phyloP scores from a whole-genome alignment of 2,797 vertebrate species.

The Sebastes trivittatus region DNA sequence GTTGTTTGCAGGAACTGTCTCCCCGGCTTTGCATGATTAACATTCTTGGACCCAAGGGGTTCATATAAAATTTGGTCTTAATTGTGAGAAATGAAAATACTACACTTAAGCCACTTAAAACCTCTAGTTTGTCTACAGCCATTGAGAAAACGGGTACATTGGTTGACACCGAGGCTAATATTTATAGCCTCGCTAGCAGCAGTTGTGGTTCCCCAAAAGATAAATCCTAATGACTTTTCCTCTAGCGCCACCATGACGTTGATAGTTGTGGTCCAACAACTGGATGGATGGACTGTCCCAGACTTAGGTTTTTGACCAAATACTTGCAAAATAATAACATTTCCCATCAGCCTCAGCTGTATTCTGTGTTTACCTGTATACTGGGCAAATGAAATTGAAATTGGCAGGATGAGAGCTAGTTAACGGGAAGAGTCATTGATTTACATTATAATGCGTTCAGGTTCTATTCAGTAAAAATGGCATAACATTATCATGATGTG shows the following conservation, averaged over 20 bases:
- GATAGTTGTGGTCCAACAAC: neutral
- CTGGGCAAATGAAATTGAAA: too few species aligned
- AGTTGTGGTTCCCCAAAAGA: neutral
- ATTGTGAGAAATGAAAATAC: neutral
- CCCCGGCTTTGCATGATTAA: neutral
- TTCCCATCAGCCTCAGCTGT: neutral
- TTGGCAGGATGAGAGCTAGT: too few species aligned
- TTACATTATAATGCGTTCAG: too few species aligned
- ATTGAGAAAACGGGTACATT: neutral
- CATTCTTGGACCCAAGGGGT: neutral
- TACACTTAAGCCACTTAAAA: neutral
- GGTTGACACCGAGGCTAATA: neutral
- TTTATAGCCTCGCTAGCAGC: neutral
- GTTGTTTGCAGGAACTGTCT: neutral
- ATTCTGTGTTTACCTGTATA: neutral
- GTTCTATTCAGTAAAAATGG: too few species aligned
- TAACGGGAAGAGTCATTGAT: too few species aligned
- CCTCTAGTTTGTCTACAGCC: neutral
- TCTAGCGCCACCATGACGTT: neutral
- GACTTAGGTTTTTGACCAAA: neutral
- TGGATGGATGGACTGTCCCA: neutral
- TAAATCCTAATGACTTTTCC: neutral
- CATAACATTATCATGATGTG: too few species aligned
- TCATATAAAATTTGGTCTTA: neutral
- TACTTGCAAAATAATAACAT: neutral